Evolutionary conservation across 2,888 invertebrate genomes (phyloP), one percentile per base, ranked within the genome.

Genomic region (Cantharis rustica): DNA sequence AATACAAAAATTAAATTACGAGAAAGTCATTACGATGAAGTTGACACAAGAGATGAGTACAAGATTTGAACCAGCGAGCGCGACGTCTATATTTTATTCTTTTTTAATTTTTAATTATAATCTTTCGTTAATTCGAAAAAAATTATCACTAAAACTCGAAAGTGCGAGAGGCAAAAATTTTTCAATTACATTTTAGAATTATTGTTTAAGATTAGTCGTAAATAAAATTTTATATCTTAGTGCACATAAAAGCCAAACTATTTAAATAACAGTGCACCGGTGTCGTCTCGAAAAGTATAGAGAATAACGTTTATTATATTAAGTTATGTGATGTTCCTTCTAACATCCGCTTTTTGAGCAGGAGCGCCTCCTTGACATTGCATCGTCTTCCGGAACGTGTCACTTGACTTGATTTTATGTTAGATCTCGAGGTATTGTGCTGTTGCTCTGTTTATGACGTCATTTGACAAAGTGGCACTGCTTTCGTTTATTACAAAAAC

Each of bases 341-440:
- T 68, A 66, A 70, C 75, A 71, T 71, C 75, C 69, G 74, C 75
- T 71, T 75, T 75, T 75, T 71, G 71, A 75, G 66, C 71, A 66
- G 16, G 61, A 62, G 61, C 31, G 71, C 64, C 74, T 75, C 66
- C 68, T 74, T 75, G 75, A 75, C 68, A 71, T 64, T 68, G 75
- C 75, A 75, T 74, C 74, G 73, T 78, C 76, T 76, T 78, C 78
- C 74, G 76, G 74, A 71, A 63, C 69, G 72, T 76, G 76, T 78
- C 78, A 76, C 78, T 75, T 71, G 75, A 75, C 74, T 74, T 76
- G 79, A 79, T 79, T 79, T 79, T 79, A 79, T 77, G 79, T 77
- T 79, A 77, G 77, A 75, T 75, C 75, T 66, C 75, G 13, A 71
- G 68, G 77, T 75, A 79, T 79, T 79, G 79, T 78, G 77, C 72